Evolutionary conservation across 2,888 invertebrate genomes (phyloP).

Genomic region (Oxytorus armatus): DNA sequence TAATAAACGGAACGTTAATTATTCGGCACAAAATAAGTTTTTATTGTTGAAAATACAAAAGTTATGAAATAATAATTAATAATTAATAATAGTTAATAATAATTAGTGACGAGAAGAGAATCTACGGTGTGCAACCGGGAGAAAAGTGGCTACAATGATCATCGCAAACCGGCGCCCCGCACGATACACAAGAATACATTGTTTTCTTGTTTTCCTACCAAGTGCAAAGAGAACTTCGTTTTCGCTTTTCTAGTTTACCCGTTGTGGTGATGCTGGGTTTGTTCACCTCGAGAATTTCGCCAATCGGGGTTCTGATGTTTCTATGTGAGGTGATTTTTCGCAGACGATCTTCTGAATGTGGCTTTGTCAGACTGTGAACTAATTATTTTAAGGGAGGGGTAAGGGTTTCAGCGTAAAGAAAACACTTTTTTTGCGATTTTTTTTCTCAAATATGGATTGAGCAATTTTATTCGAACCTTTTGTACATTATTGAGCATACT

Average conservation of each 20-base stretch:
- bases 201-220: constrained; percentile 16
- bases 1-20: neutral
- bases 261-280: constrained; percentile 3
- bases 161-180: constrained; percentile 18
- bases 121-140: constrained; percentile 1
- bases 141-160: constrained; percentile 6
- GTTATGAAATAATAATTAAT: neutral
- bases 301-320: constrained; percentile 8
- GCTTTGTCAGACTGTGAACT: neutral
- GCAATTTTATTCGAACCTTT: no score
- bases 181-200: constrained; percentile 4
- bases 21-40: constrained; percentile 1
- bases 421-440: no score
- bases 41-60: neutral
- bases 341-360: neutral
- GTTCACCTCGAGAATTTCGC: neutral
- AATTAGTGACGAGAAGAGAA: constrained; percentile 4
- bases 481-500: no score
- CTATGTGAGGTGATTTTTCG: neutral
- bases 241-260: constrained; percentile 26
- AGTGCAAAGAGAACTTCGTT: constrained; percentile 17
- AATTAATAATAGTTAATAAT: no score
- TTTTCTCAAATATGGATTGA: no score
- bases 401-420: no score
- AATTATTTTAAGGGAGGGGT: no score